Conservation (phyloP, 2,113 vertebrate species). For the Lucifuga dentata region DNA sequence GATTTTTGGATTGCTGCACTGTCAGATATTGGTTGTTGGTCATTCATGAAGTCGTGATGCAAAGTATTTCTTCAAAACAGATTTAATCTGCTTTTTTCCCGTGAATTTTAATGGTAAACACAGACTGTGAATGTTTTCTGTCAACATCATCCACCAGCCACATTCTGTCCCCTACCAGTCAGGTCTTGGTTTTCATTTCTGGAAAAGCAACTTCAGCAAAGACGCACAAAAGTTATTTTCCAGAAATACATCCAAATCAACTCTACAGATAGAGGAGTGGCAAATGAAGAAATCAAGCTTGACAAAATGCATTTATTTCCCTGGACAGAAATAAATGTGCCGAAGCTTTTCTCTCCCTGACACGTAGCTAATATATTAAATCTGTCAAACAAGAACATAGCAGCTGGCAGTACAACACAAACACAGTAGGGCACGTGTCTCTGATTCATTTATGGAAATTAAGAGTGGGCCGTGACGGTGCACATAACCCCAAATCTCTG, state of each 20-base stretch:
- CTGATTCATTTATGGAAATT: slow-evolving; percentile 74
- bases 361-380: background rate
- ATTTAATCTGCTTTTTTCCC: slow-evolving; percentile 9
- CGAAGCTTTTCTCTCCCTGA: slow-evolving; percentile 6
- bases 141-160: slow-evolving; percentile 26
- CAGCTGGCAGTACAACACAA: slow-evolving; percentile 60
- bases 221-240: no score
- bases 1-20: background rate
- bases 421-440: slow-evolving; percentile 72
- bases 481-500: slow-evolving; percentile 44
- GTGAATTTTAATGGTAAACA: slow-evolving; percentile 9
- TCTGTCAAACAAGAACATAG: slow-evolving; percentile 40
- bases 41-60: background rate
- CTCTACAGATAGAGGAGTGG: background rate
- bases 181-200: slow-evolving; percentile 30
- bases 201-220: slow-evolving; percentile 21
- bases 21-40: slow-evolving; percentile 4
- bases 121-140: slow-evolving; percentile 20
- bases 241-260: slow-evolving; percentile 10
- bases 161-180: slow-evolving; percentile 2
- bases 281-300: background rate
- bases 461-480: slow-evolving; percentile 55
- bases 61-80: background rate
- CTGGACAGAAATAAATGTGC: slow-evolving; percentile 20
- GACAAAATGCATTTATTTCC: background rate